These are phyloP conservation scores for Acanthornis magna DNA, from an alignment of 2,797 vertebrate species.

Conservation along the genomic window DNA sequence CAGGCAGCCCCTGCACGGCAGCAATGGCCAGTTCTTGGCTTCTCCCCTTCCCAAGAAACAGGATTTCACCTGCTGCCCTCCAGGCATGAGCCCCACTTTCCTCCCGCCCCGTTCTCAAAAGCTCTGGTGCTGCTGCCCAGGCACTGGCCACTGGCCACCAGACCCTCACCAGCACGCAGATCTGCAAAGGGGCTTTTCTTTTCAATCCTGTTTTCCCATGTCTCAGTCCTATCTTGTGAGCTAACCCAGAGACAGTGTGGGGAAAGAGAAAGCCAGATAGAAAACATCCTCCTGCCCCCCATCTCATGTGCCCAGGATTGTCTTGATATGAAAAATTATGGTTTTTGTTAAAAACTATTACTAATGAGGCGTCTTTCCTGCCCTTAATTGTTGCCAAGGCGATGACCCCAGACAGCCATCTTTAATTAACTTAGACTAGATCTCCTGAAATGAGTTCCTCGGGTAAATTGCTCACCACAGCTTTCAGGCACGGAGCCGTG, in stretches of 20 bases:
- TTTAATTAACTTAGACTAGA: constrained; percentile 81
- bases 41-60: neutral
- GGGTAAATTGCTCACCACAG: constrained; percentile 72
- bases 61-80: neutral
- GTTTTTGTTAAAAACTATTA: constrained; percentile 70
- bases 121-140: fast-evolving
- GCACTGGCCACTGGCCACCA: neutral
- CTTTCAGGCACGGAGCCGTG: constrained; percentile 69
- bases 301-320: neutral
- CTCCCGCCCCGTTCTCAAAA: fast-evolving
- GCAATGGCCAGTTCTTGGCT: fast-evolving
- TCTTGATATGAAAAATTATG: constrained; percentile 67
- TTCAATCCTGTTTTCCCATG: neutral
- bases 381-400: constrained; percentile 83
- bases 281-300: neutral
- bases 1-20: fast-evolving
- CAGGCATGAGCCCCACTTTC: neutral
- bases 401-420: constrained; percentile 80
- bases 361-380: constrained; percentile 74
- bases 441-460: constrained; percentile 76
- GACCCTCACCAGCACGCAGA: neutral
- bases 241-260: neutral
- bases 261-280: neutral
- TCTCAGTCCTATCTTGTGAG: neutral
- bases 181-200: neutral